Conservation (phyloP, 2,888 invertebrate genomes). For the Quadroppia sp. region DNA sequence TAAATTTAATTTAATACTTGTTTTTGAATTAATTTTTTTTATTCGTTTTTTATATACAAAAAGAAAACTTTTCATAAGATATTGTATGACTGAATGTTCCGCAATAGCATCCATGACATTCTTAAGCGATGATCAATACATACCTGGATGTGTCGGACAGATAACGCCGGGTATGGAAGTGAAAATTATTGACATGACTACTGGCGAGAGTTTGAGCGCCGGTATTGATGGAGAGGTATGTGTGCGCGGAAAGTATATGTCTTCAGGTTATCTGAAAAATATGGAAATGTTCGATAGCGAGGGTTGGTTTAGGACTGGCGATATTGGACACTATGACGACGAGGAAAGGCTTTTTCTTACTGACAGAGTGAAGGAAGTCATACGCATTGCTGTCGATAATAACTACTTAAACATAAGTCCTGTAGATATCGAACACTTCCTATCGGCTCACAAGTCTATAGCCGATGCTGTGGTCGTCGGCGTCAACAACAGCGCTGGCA, state of each 20-base stretch:
- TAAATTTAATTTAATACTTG: not conserved
- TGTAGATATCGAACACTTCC: slow-evolving; percentile 16
- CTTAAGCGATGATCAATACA: not conserved
- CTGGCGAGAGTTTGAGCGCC: slow-evolving; percentile 18
- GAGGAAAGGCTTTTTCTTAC: slow-evolving; percentile 10
- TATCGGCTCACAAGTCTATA: not conserved
- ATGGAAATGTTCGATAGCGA: too few relatives aligned
- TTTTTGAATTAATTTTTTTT: not conserved
- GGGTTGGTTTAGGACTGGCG: too few relatives aligned
- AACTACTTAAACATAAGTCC: slow-evolving; percentile 16
- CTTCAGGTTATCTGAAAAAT: too few relatives aligned
- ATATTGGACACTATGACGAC: slow-evolving; percentile 17
- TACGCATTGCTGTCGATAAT: not conserved
- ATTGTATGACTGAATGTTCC: slow-evolving; percentile 14
- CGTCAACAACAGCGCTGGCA: slow-evolving; percentile 21
- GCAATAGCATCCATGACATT: not conserved
- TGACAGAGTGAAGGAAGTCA: slow-evolving; percentile 28
- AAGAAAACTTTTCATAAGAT: not conserved
- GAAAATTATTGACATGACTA: slow-evolving; percentile 34
- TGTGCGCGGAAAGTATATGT: too few relatives aligned
- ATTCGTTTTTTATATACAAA: too few relatives aligned
- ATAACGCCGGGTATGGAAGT: not conserved
- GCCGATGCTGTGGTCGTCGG: slow-evolving; percentile 33
- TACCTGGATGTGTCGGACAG: not conserved
- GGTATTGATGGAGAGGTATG: too few relatives aligned